Conservation (phyloP, 2,888 invertebrate genomes). For the Andrena dorsata region DNA sequence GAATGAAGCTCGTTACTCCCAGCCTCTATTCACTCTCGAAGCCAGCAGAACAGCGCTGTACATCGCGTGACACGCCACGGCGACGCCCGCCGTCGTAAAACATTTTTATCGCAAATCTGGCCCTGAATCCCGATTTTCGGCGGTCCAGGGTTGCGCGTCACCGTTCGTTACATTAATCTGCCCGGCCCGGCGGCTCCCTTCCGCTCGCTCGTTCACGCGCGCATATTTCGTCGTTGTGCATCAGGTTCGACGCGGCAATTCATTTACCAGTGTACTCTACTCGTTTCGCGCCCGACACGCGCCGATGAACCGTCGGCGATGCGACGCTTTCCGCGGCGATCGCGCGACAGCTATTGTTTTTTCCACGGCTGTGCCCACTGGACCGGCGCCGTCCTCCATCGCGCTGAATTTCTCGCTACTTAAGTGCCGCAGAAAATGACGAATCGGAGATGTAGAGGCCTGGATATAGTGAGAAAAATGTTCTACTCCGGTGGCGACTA, state of each 20-base stretch:
- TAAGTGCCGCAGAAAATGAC: neutral
- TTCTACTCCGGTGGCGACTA: no score
- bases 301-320: slow-evolving; percentile 41
- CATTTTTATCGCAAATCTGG: slow-evolving; percentile 41
- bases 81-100: slow-evolving; percentile 15
- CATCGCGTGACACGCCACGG: neutral
- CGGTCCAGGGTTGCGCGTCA: slow-evolving; percentile 32
- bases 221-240: slow-evolving; percentile 57
- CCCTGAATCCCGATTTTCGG: slow-evolving; percentile 43
- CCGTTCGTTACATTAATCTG: slow-evolving; percentile 56
- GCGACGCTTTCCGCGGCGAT: slow-evolving; percentile 48
- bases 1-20: neutral
- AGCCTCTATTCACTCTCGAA: slow-evolving; percentile 1
- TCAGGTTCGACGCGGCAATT: slow-evolving; percentile 57
- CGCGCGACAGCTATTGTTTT: slow-evolving; percentile 42
- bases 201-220: slow-evolving; percentile 34
- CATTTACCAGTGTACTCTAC: slow-evolving; percentile 54
- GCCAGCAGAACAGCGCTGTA: neutral
- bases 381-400: neutral
- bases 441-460: neutral
- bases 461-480: neutral
- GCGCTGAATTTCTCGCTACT: neutral
- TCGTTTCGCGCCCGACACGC: slow-evolving; percentile 57
- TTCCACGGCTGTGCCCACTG: neutral
- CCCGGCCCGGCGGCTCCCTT: slow-evolving; percentile 16